phyloP scores from a whole-genome alignment of 2,797 vertebrate genomes.

The Cynopterus sphinx region DNA sequence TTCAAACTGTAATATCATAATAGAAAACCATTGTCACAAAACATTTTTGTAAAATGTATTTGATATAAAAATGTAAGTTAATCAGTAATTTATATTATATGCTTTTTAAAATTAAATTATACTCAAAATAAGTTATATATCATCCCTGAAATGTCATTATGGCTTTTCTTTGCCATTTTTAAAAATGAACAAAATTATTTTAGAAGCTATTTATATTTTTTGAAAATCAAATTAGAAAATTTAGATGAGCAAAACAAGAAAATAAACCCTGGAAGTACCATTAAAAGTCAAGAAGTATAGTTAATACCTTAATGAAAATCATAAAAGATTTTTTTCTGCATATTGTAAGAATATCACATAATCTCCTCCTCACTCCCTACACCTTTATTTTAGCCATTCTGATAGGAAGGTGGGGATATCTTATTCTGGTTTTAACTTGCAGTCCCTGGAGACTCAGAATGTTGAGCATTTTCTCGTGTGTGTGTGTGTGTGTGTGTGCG shows the following conservation, averaged over 20 bases:
- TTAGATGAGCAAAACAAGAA: conserved; percentile 1
- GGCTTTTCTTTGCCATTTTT: conserved; percentile 43
- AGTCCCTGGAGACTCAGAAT: not conserved
- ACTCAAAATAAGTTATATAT: conserved; percentile 30
- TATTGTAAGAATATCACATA: not conserved
- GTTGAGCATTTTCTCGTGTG: not conserved
- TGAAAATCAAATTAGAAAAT: conserved; percentile 7
- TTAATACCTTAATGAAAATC: not conserved
- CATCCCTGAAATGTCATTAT: conserved; percentile 15
- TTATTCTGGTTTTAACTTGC: not conserved
- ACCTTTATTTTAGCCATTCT: not conserved
- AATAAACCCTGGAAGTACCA: not conserved
- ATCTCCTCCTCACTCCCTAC: not conserved
- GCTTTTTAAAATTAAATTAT: conserved; percentile 60
- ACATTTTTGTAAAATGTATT: conserved; percentile 37
- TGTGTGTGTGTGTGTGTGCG: not conserved
- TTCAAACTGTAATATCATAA: conserved; percentile 47
- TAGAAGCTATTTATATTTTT: not conserved
- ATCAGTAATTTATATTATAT: conserved; percentile 19
- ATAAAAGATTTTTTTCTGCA: not conserved
- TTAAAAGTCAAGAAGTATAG: not conserved
- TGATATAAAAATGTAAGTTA: conserved; percentile 50
- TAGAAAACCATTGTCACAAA: conserved; percentile 48
- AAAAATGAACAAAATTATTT: conserved; percentile 21
- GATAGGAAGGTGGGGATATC: not conserved